phyloP scores from a whole-genome alignment of 1,140 invertebrate species.

The Tetraneura akinire region DNA sequence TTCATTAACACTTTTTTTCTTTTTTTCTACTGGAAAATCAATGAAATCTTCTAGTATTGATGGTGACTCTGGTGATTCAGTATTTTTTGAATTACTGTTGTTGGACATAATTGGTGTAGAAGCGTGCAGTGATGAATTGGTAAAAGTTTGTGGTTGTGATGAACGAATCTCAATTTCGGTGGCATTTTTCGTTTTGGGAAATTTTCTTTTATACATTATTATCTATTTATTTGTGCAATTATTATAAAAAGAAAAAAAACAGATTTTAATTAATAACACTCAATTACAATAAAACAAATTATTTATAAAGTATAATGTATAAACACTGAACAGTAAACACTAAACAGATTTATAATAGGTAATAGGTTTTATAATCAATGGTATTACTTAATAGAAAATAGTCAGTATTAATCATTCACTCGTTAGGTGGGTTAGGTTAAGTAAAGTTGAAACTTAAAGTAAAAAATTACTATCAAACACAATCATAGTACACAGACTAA shows the following conservation, averaged over 20 bases:
- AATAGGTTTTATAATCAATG: too few relatives aligned
- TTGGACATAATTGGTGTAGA: slow-evolving; percentile 16
- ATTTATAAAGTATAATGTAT: too few relatives aligned
- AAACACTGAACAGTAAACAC: too few relatives aligned
- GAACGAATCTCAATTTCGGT: not conserved
- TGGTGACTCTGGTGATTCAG: not conserved
- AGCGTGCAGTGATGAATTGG: not conserved
- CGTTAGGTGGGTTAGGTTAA: too few relatives aligned
- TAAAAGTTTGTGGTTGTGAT: not conserved
- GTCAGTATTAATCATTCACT: too few relatives aligned
- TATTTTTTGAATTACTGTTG: not conserved
- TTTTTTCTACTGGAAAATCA: slow-evolving; percentile 12
- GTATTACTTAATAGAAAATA: too few relatives aligned
- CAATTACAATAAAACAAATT: too few relatives aligned
- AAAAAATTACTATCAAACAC: too few relatives aligned
- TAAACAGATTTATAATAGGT: too few relatives aligned
- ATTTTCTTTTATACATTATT: slow-evolving; percentile 47
- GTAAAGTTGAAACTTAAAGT: too few relatives aligned
- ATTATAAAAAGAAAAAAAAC: not conserved
- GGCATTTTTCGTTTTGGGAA: slow-evolving; percentile 14
- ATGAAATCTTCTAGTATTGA: slow-evolving; percentile 20
- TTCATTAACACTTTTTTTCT: not conserved
- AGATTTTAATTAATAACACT: not conserved
- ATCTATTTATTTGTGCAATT: not conserved
- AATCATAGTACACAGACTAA: too few relatives aligned